Base-by-base conservation (phyloP, 2,888 invertebrate genomes). In the Ectemnius cavifrons region DNA sequence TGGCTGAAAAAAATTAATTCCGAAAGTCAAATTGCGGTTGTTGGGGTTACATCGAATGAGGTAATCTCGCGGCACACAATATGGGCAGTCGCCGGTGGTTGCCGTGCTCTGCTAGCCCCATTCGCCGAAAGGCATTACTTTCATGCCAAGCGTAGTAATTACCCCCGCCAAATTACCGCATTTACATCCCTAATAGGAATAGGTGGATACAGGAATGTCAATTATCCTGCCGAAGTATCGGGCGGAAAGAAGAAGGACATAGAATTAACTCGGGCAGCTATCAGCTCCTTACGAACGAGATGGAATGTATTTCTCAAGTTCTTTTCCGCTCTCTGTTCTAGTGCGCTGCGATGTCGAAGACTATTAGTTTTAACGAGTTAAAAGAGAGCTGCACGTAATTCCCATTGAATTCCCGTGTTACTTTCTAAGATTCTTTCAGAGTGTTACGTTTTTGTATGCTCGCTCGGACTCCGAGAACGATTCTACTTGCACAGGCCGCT, bases 131-230 rank as follows among this genome's bases (percentile, higher is more conserved):
- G 82, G 83, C 82, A 86, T 86, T 86, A 85, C 83, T 84, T 84
- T 80, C 78, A 66, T 77, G 76, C 75, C 75, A 78, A 79, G 77
- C 82, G 59, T 72, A 74, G 84, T 88, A 87, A 87, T 88, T 87
- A 85, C 81, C 78, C 37, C 59, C 70, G 82, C 77, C 73, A 86
- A 87, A 88, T 87, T 85, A 83, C 85, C 79, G 79, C 86, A 86
- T 88, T 87, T 87, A 86, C 87, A 88, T 87, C 80, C 81, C 80
- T 88, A 87, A 88, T 88, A 86, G 81, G 83, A 85, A 85, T 79
- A 78, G 82, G 82, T 83, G 80, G 80, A 83, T 82, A 80, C 77
- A 83, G 83, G 86, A 85, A 86, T 86, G 83, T 81, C 76, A 79
- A 80, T 80, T 77, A 82, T 75, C 82, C 80, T 67, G 69, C 70